Percentiles rank a stretch among this genome's conserved stretches.
phyloP scores from a whole-genome alignment of 2,113 vertebrate species.

The Glaucidium brasilianum region DNA sequence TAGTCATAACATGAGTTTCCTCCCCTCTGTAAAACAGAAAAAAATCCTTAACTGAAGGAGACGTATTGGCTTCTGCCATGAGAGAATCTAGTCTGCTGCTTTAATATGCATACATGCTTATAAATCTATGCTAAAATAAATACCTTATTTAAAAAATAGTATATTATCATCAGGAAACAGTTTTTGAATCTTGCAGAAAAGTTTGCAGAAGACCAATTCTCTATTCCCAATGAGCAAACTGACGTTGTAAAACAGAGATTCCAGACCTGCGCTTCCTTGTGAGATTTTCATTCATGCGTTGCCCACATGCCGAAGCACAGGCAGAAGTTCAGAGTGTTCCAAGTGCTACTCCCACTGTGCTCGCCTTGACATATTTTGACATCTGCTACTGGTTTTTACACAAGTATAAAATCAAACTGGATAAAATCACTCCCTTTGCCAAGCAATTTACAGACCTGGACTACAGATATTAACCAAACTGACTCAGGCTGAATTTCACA shows the following conservation, averaged over 20 bases:
- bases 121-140: background rate
- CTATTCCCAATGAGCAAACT: background rate
- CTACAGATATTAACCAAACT: background rate
- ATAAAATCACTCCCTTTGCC: background rate
- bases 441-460: background rate
- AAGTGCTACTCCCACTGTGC: background rate
- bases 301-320: background rate
- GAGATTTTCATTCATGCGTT: background rate
- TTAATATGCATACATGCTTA: too few species aligned
- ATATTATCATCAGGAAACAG: background rate
- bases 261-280: fast-evolving
- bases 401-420: background rate
- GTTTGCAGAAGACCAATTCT: background rate
- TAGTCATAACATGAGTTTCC: background rate
- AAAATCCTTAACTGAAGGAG: background rate
- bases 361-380: background rate
- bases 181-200: background rate
- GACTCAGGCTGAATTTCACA: background rate
- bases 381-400: background rate
- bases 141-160: background rate
- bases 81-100: background rate
- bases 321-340: background rate
- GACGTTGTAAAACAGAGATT: fast-evolving
- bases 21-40: background rate
- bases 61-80: fast-evolving